Evolutionary conservation across 2,888 invertebrate species (phyloP).

Genomic region (Dolichopus griseipennis): DNA sequence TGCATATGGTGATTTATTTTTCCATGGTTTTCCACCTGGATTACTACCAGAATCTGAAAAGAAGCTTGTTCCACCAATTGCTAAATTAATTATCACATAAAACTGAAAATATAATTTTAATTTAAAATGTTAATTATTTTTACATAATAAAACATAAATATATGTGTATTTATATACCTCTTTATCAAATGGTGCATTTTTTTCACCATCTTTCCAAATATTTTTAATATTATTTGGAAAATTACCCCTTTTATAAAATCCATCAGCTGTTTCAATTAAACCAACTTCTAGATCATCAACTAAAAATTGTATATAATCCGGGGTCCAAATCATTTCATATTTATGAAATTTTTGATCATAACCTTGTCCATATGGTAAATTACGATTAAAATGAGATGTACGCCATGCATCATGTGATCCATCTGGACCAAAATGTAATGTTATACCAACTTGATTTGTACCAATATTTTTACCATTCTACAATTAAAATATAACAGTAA

Average conservation of each 20-base stretch:
- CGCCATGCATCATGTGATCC: conserved; percentile 48
- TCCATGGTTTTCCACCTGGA: conserved; percentile 52
- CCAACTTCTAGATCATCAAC: conserved; percentile 49
- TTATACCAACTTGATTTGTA: conserved; percentile 50
- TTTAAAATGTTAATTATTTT: background rate
- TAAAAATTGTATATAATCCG: conserved; percentile 30
- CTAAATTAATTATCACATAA: conserved; percentile 56
- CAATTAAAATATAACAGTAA: background rate
- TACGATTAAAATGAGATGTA: conserved; percentile 33
- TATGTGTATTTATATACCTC: conserved; percentile 52
- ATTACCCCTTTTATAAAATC: conserved; percentile 58
- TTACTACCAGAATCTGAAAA: conserved; percentile 54
- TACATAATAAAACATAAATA: background rate
- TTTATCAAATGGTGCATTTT: conserved; percentile 61
- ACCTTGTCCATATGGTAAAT: conserved; percentile 22
- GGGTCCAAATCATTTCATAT: conserved; percentile 60
- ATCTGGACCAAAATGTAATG: conserved; percentile 60
- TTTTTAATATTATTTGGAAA: conserved; percentile 38
- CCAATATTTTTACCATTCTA: conserved; percentile 50
- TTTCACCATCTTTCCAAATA: conserved; percentile 34
- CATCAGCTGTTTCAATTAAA: conserved; percentile 48
- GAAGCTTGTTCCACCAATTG: conserved; percentile 56
- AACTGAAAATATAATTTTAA: conserved; percentile 39
- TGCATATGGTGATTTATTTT: conserved; percentile 37
- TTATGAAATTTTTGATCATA: conserved; percentile 46